A percentile compares a stretch with the other conserved stretches of the same genome.
These are phyloP conservation scores for Aleiodes alternator DNA, from an alignment of 2,888 invertebrate genomes.

Conservation along the genomic window DNA sequence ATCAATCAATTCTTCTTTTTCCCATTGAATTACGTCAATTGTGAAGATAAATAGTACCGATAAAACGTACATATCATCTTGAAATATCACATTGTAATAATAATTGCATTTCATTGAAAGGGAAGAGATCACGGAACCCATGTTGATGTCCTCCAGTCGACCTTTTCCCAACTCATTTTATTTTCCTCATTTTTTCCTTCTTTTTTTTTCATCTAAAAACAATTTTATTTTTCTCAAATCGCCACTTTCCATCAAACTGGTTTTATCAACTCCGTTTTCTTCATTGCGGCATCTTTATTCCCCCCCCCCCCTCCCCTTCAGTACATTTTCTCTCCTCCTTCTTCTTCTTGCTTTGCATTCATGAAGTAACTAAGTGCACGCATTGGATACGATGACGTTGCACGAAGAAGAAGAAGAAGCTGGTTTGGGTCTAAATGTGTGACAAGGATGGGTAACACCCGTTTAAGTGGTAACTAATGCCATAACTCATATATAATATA, in stretches of 20 bases:
- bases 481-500: conserved; percentile 37
- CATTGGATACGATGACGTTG: conserved; percentile 25
- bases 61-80: too few relatives aligned
- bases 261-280: conserved; percentile 13
- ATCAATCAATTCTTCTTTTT: too few relatives aligned
- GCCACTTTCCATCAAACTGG: conserved; percentile 36
- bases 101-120: conserved; percentile 13
- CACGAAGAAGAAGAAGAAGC: too few relatives aligned
- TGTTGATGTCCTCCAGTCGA: conserved; percentile 31
- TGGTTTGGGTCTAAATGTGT: conserved; percentile 3
- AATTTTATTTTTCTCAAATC: background rate
- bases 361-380: background rate
- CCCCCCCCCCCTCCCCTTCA: too few relatives aligned
- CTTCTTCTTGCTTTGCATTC: background rate
- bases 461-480: conserved; percentile 21
- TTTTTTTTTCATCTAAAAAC: too few relatives aligned
- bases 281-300: conserved; percentile 23
- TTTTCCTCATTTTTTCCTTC: too few relatives aligned
- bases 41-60: too few relatives aligned
- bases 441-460: conserved; percentile 30
- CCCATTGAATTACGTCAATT: too few relatives aligned
- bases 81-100: background rate
- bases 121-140: conserved; percentile 31
- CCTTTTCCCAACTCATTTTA: conserved; percentile 6
- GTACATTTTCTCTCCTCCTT: too few relatives aligned